Base-by-base conservation (phyloP, 2,888 invertebrate genomes). In the Crocallis elinguaria region DNA sequence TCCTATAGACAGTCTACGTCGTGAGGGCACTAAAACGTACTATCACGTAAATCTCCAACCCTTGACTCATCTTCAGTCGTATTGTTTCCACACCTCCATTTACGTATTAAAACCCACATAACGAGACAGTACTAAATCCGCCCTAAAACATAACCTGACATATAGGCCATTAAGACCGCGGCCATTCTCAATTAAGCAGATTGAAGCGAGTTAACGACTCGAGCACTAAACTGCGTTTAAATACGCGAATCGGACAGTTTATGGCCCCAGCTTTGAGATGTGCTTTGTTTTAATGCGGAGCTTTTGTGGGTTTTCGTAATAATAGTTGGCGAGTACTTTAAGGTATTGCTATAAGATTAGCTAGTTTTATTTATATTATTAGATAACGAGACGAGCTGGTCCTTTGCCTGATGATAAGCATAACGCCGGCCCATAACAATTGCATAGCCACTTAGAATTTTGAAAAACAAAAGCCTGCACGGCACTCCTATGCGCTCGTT, bases 121-220 rank as follows among this genome's bases (percentile, higher is more conserved):
- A 62, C 61, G 56, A 61, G 60, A 60, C 54, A 61, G 62, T 56
- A 65, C 66, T 71, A 70, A 71, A 58, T 61, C 52, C 58, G 16
- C 41, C 41, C 8, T 37, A 23, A 33, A 56, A 48, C 55, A 66
- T 64, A 64, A 58, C 60, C 68, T 73, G 74, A 77, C 75, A 73
- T 73, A 76, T 71, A 65, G 66, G 61, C 73, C 69, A 72, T 82
- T 82, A 84, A 84, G 75, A 73, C 77, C 73, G 75, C 74, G 77
- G 81, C 86, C 80, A 78, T 84, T 86, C 83, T 81, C 87, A 88
- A 88, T 88, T 88, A 88, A 88, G 85, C 88, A 86, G 87, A 88
- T 88, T 88, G 87, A 83, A 80, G 76, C 37, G 76, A 82, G 85
- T 86, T 84, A 82, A 81, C 82, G 84, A 79, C 79, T 64, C 64